A percentile compares a stretch with the other conserved stretches of the same genome.
Conservation (phyloP, 2,797 vertebrate species). For the Rousettus madagascariensis region DNA sequence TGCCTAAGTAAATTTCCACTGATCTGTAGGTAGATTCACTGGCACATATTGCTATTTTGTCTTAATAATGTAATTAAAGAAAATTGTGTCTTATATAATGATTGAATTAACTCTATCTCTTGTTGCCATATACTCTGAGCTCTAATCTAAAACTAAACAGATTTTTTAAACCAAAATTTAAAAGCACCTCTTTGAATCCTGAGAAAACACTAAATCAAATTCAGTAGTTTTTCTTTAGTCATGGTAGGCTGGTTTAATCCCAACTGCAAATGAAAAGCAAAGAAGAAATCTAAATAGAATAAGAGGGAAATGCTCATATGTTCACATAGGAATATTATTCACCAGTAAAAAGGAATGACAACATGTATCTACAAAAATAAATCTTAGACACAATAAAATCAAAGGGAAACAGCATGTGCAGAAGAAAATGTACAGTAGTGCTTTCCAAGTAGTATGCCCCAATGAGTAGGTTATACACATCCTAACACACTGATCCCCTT, state of each 20-base stretch:
- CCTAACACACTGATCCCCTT: neutral
- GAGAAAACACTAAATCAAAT: slow-evolving; percentile 1
- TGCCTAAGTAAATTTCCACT: neutral
- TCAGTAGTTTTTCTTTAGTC: neutral
- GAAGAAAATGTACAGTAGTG: neutral
- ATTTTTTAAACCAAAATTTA: slow-evolving; percentile 23
- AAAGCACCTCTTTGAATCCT: neutral
- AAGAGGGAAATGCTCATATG: neutral
- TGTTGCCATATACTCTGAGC: neutral
- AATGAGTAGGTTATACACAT: neutral
- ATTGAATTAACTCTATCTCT: slow-evolving; percentile 21
- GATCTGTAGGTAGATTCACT: neutral
- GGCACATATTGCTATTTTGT: neutral
- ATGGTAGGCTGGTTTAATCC: neutral
- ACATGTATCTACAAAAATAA: neutral
- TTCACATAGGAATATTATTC: neutral
- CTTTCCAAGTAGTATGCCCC: neutral
- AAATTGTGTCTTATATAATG: neutral
- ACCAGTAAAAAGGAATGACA: neutral
- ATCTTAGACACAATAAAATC: neutral
- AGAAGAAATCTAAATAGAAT: neutral
- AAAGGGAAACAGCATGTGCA: neutral
- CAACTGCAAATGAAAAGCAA: slow-evolving; percentile 13
- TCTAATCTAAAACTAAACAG: slow-evolving; percentile 11
- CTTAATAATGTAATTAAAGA: slow-evolving; percentile 25